phyloP scores from a whole-genome alignment of 1,140 invertebrate species.

The Bombus soroeensis region DNA sequence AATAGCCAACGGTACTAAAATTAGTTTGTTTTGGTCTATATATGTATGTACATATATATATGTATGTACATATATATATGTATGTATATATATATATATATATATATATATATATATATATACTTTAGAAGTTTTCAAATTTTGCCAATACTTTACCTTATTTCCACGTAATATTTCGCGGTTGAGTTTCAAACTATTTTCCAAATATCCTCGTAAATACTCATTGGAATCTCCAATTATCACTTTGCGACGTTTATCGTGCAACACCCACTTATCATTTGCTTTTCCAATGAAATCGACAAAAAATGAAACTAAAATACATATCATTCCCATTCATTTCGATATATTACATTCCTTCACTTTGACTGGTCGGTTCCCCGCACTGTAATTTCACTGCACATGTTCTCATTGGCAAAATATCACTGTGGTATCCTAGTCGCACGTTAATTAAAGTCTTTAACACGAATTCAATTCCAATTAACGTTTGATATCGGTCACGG shows the following conservation, averaged over 20 bases:
- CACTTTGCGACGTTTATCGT: not conserved
- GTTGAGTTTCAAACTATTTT: not conserved
- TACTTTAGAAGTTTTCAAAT: not conserved
- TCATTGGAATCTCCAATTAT: not conserved
- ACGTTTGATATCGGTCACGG: not conserved
- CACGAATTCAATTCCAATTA: not conserved
- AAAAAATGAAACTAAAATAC: not conserved
- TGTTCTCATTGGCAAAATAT: not conserved
- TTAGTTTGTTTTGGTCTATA: no score
- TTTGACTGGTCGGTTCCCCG: not conserved
- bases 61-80: no score
- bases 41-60: no score
- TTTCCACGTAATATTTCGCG: not conserved
- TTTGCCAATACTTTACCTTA: conserved; percentile 12
- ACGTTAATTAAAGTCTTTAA: not conserved
- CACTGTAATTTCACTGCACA: conserved; percentile 17
- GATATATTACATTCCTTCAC: not conserved
- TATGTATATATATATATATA: no score
- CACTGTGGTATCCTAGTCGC: not conserved
- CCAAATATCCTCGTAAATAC: not conserved
- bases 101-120: no score
- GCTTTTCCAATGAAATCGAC: not conserved
- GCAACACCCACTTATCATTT: not conserved
- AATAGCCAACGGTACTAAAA: no score
- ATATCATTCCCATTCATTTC: not conserved